phyloP scores from a whole-genome alignment of 2,113 vertebrate genomes.

The Cyprinodon brontotheroides region DNA sequence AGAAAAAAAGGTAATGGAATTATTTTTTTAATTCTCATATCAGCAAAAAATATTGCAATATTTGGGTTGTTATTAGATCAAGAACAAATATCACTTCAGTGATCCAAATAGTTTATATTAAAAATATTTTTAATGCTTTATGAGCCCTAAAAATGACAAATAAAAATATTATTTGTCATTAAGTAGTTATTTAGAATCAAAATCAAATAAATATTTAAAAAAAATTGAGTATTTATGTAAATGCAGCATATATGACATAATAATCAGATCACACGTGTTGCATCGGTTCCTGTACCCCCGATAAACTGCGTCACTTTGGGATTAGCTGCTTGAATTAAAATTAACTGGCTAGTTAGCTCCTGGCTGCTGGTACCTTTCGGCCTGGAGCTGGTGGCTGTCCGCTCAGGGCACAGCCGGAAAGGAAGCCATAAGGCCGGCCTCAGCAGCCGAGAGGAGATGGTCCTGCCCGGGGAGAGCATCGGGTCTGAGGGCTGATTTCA shows the following conservation, averaged over 20 bases:
- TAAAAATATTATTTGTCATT: neutral
- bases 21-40: too few relatives aligned
- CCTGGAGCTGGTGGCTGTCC: constrained; percentile 28
- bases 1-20: too few relatives aligned
- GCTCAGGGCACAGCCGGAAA: constrained; percentile 22
- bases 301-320: constrained; percentile 59
- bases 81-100: too few relatives aligned
- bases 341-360: neutral
- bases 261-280: neutral
- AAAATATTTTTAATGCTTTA: neutral
- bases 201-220: too few relatives aligned
- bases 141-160: neutral
- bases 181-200: neutral
- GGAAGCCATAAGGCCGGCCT: constrained; percentile 33
- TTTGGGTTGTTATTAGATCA: too few relatives aligned
- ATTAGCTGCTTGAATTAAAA: constrained; percentile 17
- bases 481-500: constrained; percentile 11
- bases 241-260: neutral
- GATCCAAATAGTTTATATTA: too few relatives aligned
- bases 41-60: too few relatives aligned
- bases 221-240: neutral
- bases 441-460: constrained; percentile 48
- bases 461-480: constrained; percentile 61
- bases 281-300: constrained; percentile 11
- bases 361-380: constrained; percentile 42